A percentile compares a stretch with the other conserved stretches of the same genome.
Evolutionary conservation across 2,797 vertebrate species (phyloP).

Genomic region (Lithobates pipiens): DNA sequence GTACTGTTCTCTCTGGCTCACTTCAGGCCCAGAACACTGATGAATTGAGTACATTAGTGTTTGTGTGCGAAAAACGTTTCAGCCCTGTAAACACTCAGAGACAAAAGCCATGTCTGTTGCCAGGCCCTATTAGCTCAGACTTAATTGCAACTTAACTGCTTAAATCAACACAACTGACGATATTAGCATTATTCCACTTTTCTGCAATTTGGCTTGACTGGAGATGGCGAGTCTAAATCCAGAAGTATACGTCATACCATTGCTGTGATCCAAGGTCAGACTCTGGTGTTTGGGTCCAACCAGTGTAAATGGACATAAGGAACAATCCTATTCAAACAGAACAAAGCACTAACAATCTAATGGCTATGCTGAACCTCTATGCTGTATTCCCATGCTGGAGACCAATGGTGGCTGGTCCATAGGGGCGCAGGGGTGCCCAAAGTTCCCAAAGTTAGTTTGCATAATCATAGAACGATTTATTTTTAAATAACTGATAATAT

Average conservation of each 20-base stretch:
- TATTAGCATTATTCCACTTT: not conserved
- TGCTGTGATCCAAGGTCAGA: not conserved
- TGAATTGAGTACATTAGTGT: constrained; percentile 26
- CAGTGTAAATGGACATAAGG: not conserved
- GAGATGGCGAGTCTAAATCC: constrained; percentile 21
- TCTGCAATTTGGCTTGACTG: constrained; percentile 3
- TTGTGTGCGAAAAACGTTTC: constrained; percentile 26
- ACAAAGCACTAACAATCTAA: not conserved
- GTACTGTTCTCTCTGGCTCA: not conserved
- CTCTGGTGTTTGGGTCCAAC: not conserved
- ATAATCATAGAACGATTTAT: too few relatives aligned
- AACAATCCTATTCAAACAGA: not conserved
- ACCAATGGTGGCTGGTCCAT: too few relatives aligned
- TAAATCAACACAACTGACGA: constrained; percentile 19
- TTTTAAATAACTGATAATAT: too few relatives aligned
- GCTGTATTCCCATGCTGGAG: not conserved
- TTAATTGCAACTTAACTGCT: constrained; percentile 36
- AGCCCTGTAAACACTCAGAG: constrained; percentile 15
- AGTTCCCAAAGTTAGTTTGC: too few relatives aligned
- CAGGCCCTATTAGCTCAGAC: constrained; percentile 8
- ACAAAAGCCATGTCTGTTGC: not conserved
- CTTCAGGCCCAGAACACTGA: not conserved
- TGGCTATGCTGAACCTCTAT: not conserved
- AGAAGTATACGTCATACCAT: not conserved
- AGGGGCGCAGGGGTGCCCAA: too few relatives aligned